A percentile compares a stretch with the other conserved stretches of the same genome.
Evolutionary conservation across 2,113 vertebrate species (phyloP).

Genomic region (Naja naja): DNA sequence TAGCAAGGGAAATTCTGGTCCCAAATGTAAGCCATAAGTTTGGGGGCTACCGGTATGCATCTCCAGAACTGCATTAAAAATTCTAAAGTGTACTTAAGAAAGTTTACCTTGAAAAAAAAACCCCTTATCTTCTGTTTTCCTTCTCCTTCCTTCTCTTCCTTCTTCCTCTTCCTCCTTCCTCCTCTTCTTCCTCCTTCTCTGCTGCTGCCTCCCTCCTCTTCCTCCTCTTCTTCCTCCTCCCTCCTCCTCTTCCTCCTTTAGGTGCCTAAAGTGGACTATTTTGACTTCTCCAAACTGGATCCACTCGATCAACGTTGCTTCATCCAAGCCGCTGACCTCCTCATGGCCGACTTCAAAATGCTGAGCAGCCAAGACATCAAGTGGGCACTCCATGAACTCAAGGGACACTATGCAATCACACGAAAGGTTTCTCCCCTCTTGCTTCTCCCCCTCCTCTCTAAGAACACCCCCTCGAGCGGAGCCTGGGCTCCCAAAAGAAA

Average conservation of each 20-base stretch:
- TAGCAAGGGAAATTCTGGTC: neutral
- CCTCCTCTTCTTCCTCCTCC: rapidly evolving
- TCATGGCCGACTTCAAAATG: conserved; percentile 97
- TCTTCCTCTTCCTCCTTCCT: too few species aligned
- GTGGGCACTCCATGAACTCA: conserved; percentile 92
- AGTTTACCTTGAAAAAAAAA: neutral
- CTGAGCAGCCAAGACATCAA: conserved; percentile 96
- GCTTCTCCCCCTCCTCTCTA: neutral
- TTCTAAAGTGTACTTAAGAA: too few species aligned
- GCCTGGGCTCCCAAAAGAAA: neutral
- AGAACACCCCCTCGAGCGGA: too few species aligned
- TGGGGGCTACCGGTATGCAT: neutral
- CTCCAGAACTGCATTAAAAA: neutral
- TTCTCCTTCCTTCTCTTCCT: neutral
- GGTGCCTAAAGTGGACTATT: conserved; percentile 86
- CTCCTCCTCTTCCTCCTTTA: conserved; percentile 25
- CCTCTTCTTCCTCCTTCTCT: neutral
- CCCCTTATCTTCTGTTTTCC: neutral
- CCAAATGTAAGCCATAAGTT: neutral
- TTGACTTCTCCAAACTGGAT: conserved; percentile 82
- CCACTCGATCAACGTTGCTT: conserved; percentile 81
- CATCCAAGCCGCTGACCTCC: conserved; percentile 90
- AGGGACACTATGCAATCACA: conserved; percentile 99
- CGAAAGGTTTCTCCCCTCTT: conserved; percentile 78
- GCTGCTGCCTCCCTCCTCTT: too few species aligned